phyloP scores from a whole-genome alignment of 2,797 vertebrate species.

The Streptopelia turtur region DNA sequence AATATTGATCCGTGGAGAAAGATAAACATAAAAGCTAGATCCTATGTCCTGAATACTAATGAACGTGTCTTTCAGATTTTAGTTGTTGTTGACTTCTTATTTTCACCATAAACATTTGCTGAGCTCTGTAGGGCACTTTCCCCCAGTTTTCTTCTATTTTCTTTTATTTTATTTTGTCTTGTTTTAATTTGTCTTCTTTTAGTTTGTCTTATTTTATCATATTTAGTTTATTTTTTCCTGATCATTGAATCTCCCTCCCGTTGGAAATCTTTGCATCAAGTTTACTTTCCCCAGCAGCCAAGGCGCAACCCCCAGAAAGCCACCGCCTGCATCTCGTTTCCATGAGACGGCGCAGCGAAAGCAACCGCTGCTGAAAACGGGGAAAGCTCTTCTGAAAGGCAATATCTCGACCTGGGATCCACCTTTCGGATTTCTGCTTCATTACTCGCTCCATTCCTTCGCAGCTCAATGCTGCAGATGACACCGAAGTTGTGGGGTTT shows the following conservation, averaged over 20 bases:
- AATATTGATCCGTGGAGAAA: conserved; percentile 89
- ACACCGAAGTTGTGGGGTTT: neutral
- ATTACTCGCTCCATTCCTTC: neutral
- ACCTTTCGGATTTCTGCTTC: conserved; percentile 36
- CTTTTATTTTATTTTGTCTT: neutral
- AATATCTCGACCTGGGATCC: conserved; percentile 26
- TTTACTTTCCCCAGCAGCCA: neutral
- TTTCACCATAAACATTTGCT: conserved; percentile 47
- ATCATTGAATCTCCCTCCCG: neutral
- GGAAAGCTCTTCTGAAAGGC: conserved; percentile 45
- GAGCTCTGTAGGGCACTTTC: neutral
- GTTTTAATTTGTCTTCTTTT: neutral
- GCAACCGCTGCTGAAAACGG: neutral
- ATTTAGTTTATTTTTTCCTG: neutral
- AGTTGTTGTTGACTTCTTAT: conserved; percentile 72
- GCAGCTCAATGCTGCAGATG: conserved; percentile 19
- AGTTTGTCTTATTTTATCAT: neutral
- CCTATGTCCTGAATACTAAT: conserved; percentile 79
- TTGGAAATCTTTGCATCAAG: neutral
- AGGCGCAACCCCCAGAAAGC: neutral
- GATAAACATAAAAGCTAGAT: conserved; percentile 80
- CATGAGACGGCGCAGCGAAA: neutral
- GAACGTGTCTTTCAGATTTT: conserved; percentile 66
- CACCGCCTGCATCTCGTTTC: neutral
- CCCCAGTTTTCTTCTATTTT: neutral